A percentile compares a stretch with the other conserved stretches of the same genome.
These are phyloP conservation scores for Neolamprologus devosi DNA, from an alignment of 2,113 vertebrate species.

Conservation along the genomic window DNA sequence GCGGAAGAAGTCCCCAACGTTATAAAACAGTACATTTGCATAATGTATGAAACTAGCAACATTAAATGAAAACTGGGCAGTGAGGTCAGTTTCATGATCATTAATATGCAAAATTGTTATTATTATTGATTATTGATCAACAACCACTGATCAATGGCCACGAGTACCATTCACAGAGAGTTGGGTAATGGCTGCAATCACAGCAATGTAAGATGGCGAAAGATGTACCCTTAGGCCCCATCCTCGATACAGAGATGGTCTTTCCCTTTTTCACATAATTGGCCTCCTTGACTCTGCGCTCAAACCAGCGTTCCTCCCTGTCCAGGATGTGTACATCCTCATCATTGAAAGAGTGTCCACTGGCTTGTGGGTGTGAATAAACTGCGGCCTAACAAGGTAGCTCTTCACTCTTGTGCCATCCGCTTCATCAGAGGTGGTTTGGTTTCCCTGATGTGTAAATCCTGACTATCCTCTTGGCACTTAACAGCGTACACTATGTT, in stretches of 20 bases:
- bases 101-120: neutral
- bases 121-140: neutral
- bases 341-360: neutral
- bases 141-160: neutral
- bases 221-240: neutral
- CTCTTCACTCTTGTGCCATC: neutral
- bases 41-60: neutral
- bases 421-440: neutral
- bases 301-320: neutral
- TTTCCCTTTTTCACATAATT: neutral
- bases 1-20: neutral
- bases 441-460: neutral
- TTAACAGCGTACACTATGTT: neutral
- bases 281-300: neutral
- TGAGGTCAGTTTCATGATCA: neutral
- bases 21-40: neutral
- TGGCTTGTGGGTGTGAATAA: neutral
- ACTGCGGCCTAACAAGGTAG: neutral
- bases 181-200: neutral
- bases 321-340: neutral
- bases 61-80: neutral
- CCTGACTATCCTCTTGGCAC: neutral
- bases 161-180: neutral
- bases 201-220: neutral
- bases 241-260: fast-evolving